These are phyloP conservation scores for Spondyliosoma cantharus DNA, from an alignment of 2,797 vertebrate species.

Conservation along the genomic window DNA sequence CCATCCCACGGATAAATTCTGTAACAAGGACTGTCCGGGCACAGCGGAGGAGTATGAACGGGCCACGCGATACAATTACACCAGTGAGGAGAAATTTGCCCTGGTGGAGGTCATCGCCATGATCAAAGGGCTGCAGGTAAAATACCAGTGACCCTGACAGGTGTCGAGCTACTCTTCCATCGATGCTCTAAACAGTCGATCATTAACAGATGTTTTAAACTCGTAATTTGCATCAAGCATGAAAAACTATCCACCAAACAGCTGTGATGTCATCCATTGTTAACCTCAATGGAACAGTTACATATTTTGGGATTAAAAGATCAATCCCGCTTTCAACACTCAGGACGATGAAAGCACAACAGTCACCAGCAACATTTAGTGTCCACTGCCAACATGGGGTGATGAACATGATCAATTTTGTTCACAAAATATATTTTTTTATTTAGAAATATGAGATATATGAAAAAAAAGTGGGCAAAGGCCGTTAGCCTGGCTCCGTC, in stretches of 20 bases:
- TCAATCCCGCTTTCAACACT: background rate
- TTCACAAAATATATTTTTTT: too few species aligned
- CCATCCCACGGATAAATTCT: constrained; percentile 99
- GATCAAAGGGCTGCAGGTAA: constrained; percentile 97
- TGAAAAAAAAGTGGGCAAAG: too few species aligned
- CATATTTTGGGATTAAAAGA: background rate
- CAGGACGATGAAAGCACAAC: too few species aligned
- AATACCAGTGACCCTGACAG: background rate
- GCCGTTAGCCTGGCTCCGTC: background rate
- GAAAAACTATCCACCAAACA: background rate
- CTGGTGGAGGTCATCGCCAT: constrained; percentile 99
- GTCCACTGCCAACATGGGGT: too few species aligned
- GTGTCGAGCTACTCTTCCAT: background rate
- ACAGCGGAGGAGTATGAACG: constrained; percentile 98
- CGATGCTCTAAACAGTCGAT: background rate
- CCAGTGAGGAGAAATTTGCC: constrained; percentile 99
- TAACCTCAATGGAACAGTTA: background rate
- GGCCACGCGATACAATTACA: constrained; percentile 98
- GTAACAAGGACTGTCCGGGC: constrained; percentile 98
- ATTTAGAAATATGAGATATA: too few species aligned
- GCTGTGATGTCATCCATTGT: background rate
- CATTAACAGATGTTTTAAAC: background rate
- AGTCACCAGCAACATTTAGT: too few species aligned
- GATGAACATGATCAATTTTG: too few species aligned
- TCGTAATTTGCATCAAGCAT: background rate